Evolutionary conservation across 1,140 invertebrate species (phyloP).

Genomic region (Drosophila obscura): DNA sequence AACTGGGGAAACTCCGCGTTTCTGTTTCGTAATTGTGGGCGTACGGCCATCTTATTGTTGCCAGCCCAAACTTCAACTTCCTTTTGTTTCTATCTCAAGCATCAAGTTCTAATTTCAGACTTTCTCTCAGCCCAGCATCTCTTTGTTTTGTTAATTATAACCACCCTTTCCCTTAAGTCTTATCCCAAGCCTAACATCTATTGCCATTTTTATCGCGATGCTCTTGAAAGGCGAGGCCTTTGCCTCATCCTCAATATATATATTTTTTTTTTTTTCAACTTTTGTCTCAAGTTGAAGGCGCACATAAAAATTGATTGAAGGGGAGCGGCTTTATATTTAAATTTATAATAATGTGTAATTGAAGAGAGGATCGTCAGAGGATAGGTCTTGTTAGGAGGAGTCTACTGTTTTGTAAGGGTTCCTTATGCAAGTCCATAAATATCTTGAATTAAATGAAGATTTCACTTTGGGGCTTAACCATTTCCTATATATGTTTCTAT

Average conservation of each 20-base stretch:
- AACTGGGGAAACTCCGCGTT: constrained; percentile 2
- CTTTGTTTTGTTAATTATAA: background rate
- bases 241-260: constrained; percentile 26
- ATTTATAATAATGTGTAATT: constrained; percentile 34
- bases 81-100: constrained; percentile 3
- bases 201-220: constrained; percentile 65
- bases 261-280: constrained; percentile 28
- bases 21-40: constrained; percentile 25
- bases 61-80: constrained; percentile 6
- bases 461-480: background rate
- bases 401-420: background rate
- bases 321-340: constrained; percentile 38
- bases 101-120: constrained; percentile 26
- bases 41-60: constrained; percentile 12
- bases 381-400: background rate
- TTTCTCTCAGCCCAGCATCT: constrained; percentile 18
- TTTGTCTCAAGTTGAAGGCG: constrained; percentile 71
- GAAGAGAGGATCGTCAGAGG: constrained; percentile 6
- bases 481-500: no score
- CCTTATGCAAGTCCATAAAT: constrained; percentile 29
- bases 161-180: constrained; percentile 2
- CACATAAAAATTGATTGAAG: constrained; percentile 64
- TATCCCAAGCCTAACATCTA: constrained; percentile 9
- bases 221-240: constrained; percentile 65
- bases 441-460: constrained; percentile 17